Percentiles rank a stretch among this genome's conserved stretches.
Evolutionary conservation across 2,113 vertebrate genomes (phyloP).

Genomic region (Ovibos moschatus): DNA sequence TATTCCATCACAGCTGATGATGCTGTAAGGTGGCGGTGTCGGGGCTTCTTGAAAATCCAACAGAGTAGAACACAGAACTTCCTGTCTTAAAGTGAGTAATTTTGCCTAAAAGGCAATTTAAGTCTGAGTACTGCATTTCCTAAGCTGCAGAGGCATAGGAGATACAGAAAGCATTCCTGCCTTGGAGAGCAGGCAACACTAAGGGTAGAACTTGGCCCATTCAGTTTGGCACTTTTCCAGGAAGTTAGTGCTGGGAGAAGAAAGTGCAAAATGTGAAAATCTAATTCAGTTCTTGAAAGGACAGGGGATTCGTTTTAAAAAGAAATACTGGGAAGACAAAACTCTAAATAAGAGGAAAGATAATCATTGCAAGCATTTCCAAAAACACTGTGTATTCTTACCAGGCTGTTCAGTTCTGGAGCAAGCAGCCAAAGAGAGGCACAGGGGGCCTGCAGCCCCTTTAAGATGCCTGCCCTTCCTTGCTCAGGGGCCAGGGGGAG

Average conservation of each 20-base stretch:
- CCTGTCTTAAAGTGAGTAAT: background rate
- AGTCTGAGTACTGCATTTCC: background rate
- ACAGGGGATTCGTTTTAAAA: background rate
- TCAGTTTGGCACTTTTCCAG: background rate
- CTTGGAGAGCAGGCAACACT: rapidly evolving
- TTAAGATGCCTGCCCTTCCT: background rate
- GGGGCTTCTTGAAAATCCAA: background rate
- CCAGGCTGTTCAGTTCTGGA: background rate
- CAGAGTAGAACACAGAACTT: background rate
- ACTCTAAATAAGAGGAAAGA: background rate
- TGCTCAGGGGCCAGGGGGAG: background rate
- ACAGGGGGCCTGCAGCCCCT: background rate
- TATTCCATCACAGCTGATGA: background rate
- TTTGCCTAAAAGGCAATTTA: background rate
- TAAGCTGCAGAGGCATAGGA: background rate
- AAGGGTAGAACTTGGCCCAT: background rate
- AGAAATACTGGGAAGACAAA: background rate
- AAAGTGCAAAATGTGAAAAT: background rate
- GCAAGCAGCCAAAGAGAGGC: background rate
- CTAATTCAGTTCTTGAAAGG: background rate
- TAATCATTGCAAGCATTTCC: background rate
- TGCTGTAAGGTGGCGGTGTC: background rate
- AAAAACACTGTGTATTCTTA: background rate
- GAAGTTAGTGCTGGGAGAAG: background rate
- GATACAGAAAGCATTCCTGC: background rate